Evolutionary conservation across 2,888 invertebrate genomes (phyloP).

Genomic region (Homarus gammarus): DNA sequence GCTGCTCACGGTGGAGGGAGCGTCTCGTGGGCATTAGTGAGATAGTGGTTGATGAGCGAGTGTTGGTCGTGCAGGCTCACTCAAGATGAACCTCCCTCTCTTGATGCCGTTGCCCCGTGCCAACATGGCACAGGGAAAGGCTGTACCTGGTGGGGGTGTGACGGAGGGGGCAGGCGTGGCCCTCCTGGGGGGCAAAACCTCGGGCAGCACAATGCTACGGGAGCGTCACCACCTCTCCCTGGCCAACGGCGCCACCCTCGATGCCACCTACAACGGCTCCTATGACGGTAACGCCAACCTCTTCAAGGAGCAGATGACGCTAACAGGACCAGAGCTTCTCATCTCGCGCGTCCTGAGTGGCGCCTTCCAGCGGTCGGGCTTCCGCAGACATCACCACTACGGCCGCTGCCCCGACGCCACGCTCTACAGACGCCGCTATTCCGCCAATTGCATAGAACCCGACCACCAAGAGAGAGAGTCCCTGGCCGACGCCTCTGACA

Average conservation of each 20-base stretch:
- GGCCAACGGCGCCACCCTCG: constrained; percentile 35
- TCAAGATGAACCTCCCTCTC: constrained; percentile 49
- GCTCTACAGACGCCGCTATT: constrained; percentile 29
- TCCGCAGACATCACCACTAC: not conserved
- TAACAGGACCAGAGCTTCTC: constrained; percentile 56
- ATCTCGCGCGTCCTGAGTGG: constrained; percentile 44
- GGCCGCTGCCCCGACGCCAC: not conserved
- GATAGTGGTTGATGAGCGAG: no score
- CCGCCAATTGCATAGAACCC: constrained; percentile 45
- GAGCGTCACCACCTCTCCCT: constrained; percentile 38
- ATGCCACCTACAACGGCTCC: constrained; percentile 47
- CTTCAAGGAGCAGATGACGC: constrained; percentile 57
- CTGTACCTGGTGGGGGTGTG: not conserved
- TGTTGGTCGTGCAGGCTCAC: no score
- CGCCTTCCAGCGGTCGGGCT: constrained; percentile 13
- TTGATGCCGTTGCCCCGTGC: constrained; percentile 51
- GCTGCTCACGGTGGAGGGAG: no score
- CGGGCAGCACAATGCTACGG: constrained; percentile 17
- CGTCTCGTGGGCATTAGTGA: no score
- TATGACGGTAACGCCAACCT: constrained; percentile 64
- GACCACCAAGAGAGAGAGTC: constrained; percentile 40
- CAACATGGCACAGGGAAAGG: constrained; percentile 38
- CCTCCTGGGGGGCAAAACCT: not conserved
- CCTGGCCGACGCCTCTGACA: constrained; percentile 22
- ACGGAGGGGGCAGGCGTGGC: constrained; percentile 31